Base-by-base conservation (phyloP, 2,113 vertebrate species). In the Synchiropus splendidus region DNA sequence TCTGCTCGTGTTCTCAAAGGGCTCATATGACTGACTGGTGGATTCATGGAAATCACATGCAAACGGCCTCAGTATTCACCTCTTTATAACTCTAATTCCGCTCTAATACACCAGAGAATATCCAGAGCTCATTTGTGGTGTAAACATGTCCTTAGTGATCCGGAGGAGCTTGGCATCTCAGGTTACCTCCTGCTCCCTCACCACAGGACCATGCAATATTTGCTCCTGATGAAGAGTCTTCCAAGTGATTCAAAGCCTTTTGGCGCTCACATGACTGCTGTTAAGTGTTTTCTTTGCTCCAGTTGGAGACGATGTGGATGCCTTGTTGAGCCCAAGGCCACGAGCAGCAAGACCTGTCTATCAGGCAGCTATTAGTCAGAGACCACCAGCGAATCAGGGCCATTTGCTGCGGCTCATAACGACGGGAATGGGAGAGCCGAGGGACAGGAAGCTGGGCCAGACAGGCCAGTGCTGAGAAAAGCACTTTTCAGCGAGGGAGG, bases 371-470 rank as follows among this genome's bases (percentile, higher is more conserved):
- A 88, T 85, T 85, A 85, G 78, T 27, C 54, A 70, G 86, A 75
- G 90, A 91, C 89, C 90, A 89, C 90, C 86, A 0, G 75, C 79
- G 85, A 75, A 84, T 85, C 73, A 78, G 78, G 82, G 78, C 67
- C 67, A 72, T 79, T 89, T 83, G 85, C 86, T 87, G 83, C 85
- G 78, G 89, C 78, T 78, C 83, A 87, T 84, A 84, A 82, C 80
- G 83, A 82, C 67, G 79, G 60, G 78, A 67, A 55, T 75, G 78
- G 66, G 81, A 85, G 62, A 83, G 80, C 66, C 72, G 81, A 85
- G 82, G 78, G 80, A 87, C 86, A 92, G 90, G 91, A 92, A 92
- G 88, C 67, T 38, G 67, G 75, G 83, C 80, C 84, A 92, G 89
- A 89, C 87, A 85, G 86, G 84, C 75, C 84, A 66, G 64, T 87